These are phyloP conservation scores for Taurulus bubalis DNA, from an alignment of 2,113 vertebrate species.

Conservation along the genomic window DNA sequence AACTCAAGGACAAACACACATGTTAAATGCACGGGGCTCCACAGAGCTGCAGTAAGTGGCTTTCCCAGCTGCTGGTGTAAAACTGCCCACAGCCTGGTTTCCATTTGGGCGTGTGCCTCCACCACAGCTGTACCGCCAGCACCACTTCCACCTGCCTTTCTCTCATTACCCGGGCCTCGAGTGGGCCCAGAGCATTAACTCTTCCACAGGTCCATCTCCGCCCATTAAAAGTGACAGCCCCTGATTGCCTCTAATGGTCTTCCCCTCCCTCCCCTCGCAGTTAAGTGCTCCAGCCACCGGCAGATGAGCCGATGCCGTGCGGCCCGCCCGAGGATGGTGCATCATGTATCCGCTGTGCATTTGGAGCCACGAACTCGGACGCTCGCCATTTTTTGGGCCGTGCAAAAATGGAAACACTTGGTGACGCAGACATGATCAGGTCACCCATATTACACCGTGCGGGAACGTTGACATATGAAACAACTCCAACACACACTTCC, in stretches of 20 bases:
- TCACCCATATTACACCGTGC: neutral
- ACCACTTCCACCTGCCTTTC: slow-evolving; percentile 67
- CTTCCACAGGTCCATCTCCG: slow-evolving; percentile 63
- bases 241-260: slow-evolving; percentile 75
- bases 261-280: slow-evolving; percentile 40
- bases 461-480: neutral
- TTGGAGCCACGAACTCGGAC: slow-evolving; percentile 54
- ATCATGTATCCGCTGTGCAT: slow-evolving; percentile 41
- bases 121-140: slow-evolving; percentile 48
- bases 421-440: neutral
- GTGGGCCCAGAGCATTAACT: slow-evolving; percentile 62
- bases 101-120: slow-evolving; percentile 32
- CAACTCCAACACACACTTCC: neutral
- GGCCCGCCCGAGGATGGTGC: slow-evolving; percentile 14
- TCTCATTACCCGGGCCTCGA: slow-evolving; percentile 54
- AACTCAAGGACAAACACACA: slow-evolving; percentile 6
- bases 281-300: slow-evolving; percentile 70
- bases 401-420: slow-evolving; percentile 53
- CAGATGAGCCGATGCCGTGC: slow-evolving; percentile 40
- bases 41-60: slow-evolving; percentile 32
- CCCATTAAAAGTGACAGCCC: slow-evolving; percentile 66
- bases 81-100: slow-evolving; percentile 54
- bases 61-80: slow-evolving; percentile 43
- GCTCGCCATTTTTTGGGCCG: slow-evolving; percentile 58
- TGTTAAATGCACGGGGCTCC: slow-evolving; percentile 13